These are phyloP conservation scores for Eutolmus rufibarbis DNA, from an alignment of 2,888 invertebrate genomes.

Conservation along the genomic window DNA sequence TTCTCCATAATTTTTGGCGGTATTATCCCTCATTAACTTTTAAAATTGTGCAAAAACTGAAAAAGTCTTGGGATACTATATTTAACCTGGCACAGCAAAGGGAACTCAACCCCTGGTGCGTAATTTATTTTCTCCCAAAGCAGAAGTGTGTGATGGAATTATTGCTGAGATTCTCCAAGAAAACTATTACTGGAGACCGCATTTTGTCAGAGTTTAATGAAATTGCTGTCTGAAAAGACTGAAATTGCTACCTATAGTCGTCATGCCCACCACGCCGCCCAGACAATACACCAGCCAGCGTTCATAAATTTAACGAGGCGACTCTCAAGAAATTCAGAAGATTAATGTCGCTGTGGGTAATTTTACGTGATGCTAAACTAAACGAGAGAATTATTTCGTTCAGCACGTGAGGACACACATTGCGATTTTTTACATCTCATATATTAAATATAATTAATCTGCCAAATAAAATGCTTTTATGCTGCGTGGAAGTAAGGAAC, in stretches of 20 bases:
- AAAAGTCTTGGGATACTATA: background rate
- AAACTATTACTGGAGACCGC: background rate
- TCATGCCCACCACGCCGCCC: background rate
- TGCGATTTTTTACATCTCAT: background rate
- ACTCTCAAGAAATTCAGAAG: background rate
- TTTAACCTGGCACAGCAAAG: background rate
- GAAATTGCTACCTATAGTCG: background rate
- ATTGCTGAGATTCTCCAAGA: background rate
- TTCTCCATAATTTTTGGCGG: background rate
- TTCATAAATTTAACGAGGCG: background rate
- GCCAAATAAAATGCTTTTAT: background rate
- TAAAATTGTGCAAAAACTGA: background rate
- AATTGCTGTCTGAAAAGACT: background rate
- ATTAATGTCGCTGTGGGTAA: background rate
- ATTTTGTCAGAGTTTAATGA: background rate
- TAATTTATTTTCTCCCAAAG: background rate
- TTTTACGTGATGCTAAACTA: background rate
- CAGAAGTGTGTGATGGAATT: background rate
- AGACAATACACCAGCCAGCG: background rate
- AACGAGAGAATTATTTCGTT: background rate
- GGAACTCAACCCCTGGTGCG: background rate
- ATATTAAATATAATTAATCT: background rate
- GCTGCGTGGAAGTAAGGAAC: background rate
- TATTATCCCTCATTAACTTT: background rate
- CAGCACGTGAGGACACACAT: background rate